Conservation (phyloP, 1,140 invertebrate species). For the Leptestheria dahalacensis region DNA sequence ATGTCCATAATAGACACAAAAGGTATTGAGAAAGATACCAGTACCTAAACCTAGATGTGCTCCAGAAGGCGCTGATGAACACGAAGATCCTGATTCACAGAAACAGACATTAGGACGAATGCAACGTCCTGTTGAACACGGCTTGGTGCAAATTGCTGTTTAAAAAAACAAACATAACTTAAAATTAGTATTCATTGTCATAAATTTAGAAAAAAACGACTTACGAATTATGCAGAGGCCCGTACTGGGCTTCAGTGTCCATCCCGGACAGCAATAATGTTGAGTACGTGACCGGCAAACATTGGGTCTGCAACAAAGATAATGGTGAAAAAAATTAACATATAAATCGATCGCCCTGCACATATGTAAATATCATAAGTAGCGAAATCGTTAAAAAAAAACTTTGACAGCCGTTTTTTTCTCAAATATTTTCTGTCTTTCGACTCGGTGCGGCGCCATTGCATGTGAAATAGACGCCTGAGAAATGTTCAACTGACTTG, state of each 20-base stretch:
- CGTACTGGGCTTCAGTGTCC: constrained; percentile 50
- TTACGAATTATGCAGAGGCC: constrained; percentile 67
- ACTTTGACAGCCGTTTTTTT: too few relatives aligned
- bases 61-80: constrained; percentile 24
- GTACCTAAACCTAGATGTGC: constrained; percentile 19
- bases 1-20: too few relatives aligned
- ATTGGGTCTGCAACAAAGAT: constrained; percentile 44
- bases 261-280: constrained; percentile 66
- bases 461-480: too few relatives aligned
- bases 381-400: too few relatives aligned
- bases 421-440: too few relatives aligned
- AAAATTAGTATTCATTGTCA: background rate
- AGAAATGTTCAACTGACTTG: background rate
- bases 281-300: constrained; percentile 51
- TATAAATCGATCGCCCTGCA: background rate
- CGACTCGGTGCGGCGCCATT: too few relatives aligned
- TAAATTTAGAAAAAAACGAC: constrained; percentile 26
- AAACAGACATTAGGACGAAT: constrained; percentile 67
- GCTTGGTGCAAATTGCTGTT: constrained; percentile 56
- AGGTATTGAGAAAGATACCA: too few relatives aligned
- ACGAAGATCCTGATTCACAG: constrained; percentile 36
- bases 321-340: background rate
- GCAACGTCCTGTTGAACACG: constrained; percentile 55
- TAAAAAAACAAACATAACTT: constrained; percentile 19
- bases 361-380: background rate